Base-by-base conservation (phyloP, 2,797 vertebrate species). In the Anabacerthia variegaticeps region DNA sequence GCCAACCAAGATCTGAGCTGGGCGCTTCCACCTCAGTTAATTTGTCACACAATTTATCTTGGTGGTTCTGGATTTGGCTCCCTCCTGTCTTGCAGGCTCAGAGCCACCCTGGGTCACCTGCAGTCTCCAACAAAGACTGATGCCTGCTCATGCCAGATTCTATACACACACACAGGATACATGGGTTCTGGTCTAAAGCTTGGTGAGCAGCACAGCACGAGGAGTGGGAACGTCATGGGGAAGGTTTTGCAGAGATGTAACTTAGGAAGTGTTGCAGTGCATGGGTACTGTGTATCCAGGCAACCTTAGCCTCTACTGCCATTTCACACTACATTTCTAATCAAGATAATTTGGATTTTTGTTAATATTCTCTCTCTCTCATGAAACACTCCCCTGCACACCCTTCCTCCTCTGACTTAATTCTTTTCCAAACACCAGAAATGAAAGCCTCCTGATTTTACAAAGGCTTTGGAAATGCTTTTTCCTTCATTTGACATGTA, bases 81-180 rank as follows among this genome's bases (percentile, higher is more conserved):
- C 18, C 8, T 75, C 9, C 23, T 17, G 41, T 66, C 39, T 41
- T 26, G 24, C 4, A 41, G 27, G 63, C 24, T 82, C n/a, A 49
- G 55, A 69, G 30, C 43, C 52, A 44, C 12, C 1, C 0, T 26
- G 41, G 26, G 67, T 58, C 62, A 67, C 16, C 56, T 67, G 30
- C 49, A 63, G 66, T 36, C 62, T 68, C 49, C 41, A 72, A 10
- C 28, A 61, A 34, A 34, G 67, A 36, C 5, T 6, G 46, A 49
- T 19, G 41, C 26, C 49, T 22, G 8, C 15, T 41, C 1, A 0
- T 73, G 44, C 24, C 56, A 48, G 56, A 16, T 21, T 26, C 19
- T 20, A 9, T 2, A 28, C 4, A 12, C 13, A 5, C 14, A 6
- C 19, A 18, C 0, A 2, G 14, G 41, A 19, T 27, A 19, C 37